Conservation (phyloP, 2,113 vertebrate species). For the Syrrhaptes paradoxus region DNA sequence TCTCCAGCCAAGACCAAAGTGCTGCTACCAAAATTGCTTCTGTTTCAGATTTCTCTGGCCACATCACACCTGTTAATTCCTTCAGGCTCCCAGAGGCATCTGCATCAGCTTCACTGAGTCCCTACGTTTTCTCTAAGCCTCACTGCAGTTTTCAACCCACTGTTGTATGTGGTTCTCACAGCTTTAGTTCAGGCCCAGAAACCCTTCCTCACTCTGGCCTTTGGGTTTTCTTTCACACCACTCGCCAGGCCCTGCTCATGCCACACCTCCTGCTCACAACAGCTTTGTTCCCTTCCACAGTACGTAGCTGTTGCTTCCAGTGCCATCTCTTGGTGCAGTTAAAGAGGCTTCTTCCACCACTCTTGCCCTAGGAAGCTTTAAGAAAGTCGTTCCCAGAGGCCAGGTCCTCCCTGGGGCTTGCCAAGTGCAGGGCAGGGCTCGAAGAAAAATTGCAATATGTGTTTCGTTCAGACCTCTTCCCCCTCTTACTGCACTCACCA, state of each 20-base stretch:
- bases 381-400: not conserved
- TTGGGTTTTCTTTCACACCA: not conserved
- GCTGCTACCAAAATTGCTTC: not conserved
- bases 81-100: not conserved
- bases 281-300: not conserved
- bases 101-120: not conserved
- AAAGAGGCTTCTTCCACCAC: not conserved
- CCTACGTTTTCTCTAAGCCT: not conserved
- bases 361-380: not conserved
- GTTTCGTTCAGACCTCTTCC: not conserved
- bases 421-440: not conserved
- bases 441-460: not conserved
- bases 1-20: not conserved
- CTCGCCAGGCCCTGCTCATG: not conserved
- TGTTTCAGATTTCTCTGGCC: not conserved
- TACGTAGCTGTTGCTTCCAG: rapidly evolving
- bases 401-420: not conserved
- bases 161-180: rapidly evolving
- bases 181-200: not conserved
- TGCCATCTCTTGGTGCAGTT: not conserved
- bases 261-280: not conserved
- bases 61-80: not conserved
- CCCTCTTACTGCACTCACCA: not conserved
- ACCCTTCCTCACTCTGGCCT: not conserved
- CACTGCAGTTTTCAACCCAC: rapidly evolving